Evolutionary conservation across 1,140 invertebrate genomes (phyloP).

Genomic region (Leptinotarsa defecta): DNA sequence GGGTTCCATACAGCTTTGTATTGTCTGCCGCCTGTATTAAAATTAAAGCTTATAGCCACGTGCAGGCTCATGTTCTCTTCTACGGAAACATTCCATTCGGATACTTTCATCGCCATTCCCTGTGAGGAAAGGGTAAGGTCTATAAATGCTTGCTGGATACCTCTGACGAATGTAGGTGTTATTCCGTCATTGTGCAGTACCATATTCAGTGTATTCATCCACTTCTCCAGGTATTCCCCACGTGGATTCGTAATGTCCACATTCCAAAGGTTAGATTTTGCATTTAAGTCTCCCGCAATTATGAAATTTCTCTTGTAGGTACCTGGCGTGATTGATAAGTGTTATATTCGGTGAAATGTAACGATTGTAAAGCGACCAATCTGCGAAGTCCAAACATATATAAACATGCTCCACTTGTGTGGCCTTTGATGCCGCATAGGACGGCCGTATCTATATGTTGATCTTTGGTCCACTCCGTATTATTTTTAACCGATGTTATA

Average conservation of each 20-base stretch:
- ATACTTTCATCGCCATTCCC: neutral
- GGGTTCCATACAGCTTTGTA: neutral
- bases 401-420: too few relatives aligned
- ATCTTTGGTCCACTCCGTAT: too few relatives aligned
- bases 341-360: neutral
- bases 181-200: neutral
- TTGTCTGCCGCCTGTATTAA: neutral
- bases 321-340: neutral
- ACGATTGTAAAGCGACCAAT: neutral
- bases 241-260: too few relatives aligned
- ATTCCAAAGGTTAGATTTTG: neutral
- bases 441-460: too few relatives aligned
- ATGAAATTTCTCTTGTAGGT: neutral
- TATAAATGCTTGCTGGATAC: neutral
- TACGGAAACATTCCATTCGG: neutral
- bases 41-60: neutral
- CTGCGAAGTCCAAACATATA: too few relatives aligned
- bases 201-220: neutral
- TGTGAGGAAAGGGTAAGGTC: neutral
- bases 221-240: neutral
- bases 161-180: neutral
- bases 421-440: too few relatives aligned
- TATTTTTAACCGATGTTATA: too few relatives aligned
- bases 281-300: neutral
- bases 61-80: neutral